phyloP scores from a whole-genome alignment of 2,113 vertebrate species.

The Falcunculus frontatus region DNA sequence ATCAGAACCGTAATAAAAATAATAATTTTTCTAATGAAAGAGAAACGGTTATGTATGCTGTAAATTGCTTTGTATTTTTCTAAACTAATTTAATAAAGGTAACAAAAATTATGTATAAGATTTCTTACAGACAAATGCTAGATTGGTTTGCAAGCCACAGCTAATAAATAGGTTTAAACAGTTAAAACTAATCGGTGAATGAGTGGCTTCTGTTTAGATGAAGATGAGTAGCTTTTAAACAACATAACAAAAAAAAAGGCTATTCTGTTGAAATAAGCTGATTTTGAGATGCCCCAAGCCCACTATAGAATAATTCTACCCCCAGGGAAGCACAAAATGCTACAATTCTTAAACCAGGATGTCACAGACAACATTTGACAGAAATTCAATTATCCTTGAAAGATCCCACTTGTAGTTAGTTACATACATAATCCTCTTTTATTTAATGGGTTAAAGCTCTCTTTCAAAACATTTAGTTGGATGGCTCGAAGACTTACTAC shows the following conservation, averaged over 20 bases:
- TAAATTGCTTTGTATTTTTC: not conserved
- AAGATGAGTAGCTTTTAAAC: not conserved
- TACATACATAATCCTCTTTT: constrained; percentile 32
- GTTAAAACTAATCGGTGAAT: not conserved
- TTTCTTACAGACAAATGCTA: not conserved
- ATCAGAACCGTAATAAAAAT: not conserved
- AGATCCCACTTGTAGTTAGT: constrained; percentile 24
- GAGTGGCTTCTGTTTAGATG: not conserved
- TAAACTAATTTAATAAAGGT: not conserved
- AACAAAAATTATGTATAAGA: not conserved
- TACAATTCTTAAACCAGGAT: not conserved
- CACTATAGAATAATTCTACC: not conserved
- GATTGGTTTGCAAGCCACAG: not conserved
- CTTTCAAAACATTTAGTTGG: constrained; percentile 30
- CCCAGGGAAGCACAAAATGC: not conserved
- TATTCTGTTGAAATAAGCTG: not conserved
- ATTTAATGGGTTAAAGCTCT: constrained; percentile 35
- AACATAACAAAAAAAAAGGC: not conserved
- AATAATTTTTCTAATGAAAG: not conserved
- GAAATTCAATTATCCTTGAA: constrained; percentile 54
- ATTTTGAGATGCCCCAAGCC: not conserved
- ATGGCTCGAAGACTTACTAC: not conserved
- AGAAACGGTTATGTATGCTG: not conserved
- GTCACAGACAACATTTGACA: constrained; percentile 34
- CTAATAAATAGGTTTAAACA: not conserved